Evolutionary conservation across 2,113 vertebrate species (phyloP).

Genomic region (Chaetura pelagica): DNA sequence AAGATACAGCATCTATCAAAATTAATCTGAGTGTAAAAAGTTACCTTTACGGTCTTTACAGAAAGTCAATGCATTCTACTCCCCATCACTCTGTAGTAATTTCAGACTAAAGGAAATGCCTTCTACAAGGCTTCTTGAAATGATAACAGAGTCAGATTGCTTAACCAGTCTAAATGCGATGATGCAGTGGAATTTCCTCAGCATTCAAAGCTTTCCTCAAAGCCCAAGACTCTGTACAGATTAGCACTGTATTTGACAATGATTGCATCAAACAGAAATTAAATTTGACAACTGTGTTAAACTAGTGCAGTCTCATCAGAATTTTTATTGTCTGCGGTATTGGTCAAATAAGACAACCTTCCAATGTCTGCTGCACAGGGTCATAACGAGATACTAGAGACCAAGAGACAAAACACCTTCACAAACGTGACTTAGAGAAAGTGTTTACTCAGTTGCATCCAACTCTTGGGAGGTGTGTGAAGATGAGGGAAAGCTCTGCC

Average conservation of each 20-base stretch:
- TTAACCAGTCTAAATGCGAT: not conserved
- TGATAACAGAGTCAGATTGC: not conserved
- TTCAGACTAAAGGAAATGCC: not conserved
- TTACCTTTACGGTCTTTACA: not conserved
- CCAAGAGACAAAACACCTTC: not conserved
- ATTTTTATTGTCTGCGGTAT: not conserved
- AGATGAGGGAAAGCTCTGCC: not conserved
- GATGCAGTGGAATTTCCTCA: not conserved
- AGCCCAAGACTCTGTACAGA: not conserved
- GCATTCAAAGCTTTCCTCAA: not conserved
- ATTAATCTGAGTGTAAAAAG: not conserved
- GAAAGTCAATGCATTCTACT: not conserved
- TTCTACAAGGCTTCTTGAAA: not conserved
- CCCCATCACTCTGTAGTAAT: not conserved
- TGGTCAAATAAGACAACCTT: not conserved
- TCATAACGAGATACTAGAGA: not conserved
- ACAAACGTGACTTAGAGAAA: not conserved
- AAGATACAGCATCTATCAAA: slow-evolving; percentile 10
- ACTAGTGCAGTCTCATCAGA: not conserved
- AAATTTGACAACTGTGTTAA: not conserved
- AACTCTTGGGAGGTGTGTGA: not conserved
- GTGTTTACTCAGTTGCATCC: not conserved
- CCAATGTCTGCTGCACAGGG: not conserved
- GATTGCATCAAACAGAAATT: not conserved
- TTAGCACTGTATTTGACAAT: not conserved